Evolutionary conservation across 2,797 vertebrate genomes (phyloP).

Genomic region (Manis crassicaudata): DNA sequence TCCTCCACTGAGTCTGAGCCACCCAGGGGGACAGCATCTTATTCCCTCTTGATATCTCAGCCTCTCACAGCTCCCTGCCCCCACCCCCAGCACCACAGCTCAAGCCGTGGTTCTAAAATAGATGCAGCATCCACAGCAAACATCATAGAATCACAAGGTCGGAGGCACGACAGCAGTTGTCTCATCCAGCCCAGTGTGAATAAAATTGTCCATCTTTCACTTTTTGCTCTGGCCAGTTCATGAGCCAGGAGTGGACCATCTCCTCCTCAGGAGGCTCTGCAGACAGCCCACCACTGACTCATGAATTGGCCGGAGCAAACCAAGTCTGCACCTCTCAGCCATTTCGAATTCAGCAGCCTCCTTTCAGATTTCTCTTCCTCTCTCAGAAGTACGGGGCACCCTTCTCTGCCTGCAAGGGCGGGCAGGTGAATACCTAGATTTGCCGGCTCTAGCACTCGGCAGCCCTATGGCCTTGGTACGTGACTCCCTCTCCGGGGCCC

Average conservation of each 20-base stretch:
- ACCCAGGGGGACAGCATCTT: not conserved
- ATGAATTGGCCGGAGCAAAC: not conserved
- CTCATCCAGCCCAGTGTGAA: not conserved
- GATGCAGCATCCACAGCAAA: not conserved
- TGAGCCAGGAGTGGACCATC: no score
- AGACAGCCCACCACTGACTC: not conserved
- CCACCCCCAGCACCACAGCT: not conserved
- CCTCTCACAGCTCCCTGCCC: not conserved
- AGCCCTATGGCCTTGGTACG: not conserved
- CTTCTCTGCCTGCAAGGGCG: not conserved
- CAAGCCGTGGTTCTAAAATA: not conserved
- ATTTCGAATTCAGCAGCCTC: not conserved
- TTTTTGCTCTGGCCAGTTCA: no score
- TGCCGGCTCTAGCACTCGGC: no score
- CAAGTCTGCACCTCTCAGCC: no score
- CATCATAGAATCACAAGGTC: not conserved
- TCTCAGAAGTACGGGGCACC: not conserved
- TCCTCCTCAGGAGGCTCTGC: not conserved
- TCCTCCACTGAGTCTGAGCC: not conserved
- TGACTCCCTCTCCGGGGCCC: not conserved
- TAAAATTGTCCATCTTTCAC: no score
- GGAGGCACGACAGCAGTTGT: fast-evolving
- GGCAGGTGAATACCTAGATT: not conserved
- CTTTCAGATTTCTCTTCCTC: not conserved
- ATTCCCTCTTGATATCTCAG: not conserved